These are phyloP conservation scores for Chouioia cunea DNA, from an alignment of 2,888 invertebrate genomes.

Conservation along the genomic window DNA sequence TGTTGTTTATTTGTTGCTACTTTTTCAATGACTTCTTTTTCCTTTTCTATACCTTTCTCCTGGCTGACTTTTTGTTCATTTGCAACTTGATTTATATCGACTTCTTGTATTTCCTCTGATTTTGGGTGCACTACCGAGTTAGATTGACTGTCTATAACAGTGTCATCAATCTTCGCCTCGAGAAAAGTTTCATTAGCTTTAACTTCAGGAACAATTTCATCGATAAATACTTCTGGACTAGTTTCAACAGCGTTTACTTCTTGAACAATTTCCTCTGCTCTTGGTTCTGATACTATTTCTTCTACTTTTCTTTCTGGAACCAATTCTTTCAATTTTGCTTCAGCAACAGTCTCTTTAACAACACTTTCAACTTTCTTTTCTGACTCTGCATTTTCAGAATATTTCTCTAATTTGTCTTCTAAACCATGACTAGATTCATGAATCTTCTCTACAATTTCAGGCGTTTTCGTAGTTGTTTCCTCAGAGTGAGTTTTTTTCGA, in stretches of 20 bases:
- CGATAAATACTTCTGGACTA: slow-evolving; percentile 1
- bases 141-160: no score
- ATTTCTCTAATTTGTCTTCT: slow-evolving; percentile 26
- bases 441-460: slow-evolving; percentile 34
- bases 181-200: slow-evolving; percentile 2
- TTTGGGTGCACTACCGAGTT: not conserved
- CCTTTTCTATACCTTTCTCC: slow-evolving; percentile 13
- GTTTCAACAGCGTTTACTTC: not conserved
- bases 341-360: not conserved
- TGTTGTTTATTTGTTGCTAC: not conserved
- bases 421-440: slow-evolving; percentile 35
- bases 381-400: slow-evolving; percentile 7
- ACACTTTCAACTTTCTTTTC: slow-evolving; percentile 10
- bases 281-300: not conserved
- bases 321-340: not conserved
- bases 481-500: slow-evolving; percentile 29
- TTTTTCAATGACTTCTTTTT: slow-evolving; percentile 45
- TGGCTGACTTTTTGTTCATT: not conserved
- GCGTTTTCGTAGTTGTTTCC: slow-evolving; percentile 18
- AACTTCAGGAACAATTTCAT: not conserved
- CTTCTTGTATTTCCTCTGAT: not conserved
- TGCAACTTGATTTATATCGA: not conserved
- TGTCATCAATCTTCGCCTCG: not conserved
- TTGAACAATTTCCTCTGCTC: not conserved
- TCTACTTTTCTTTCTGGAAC: not conserved